phyloP scores from a whole-genome alignment of 2,113 vertebrate genomes.

The Myotis yumanensis region DNA sequence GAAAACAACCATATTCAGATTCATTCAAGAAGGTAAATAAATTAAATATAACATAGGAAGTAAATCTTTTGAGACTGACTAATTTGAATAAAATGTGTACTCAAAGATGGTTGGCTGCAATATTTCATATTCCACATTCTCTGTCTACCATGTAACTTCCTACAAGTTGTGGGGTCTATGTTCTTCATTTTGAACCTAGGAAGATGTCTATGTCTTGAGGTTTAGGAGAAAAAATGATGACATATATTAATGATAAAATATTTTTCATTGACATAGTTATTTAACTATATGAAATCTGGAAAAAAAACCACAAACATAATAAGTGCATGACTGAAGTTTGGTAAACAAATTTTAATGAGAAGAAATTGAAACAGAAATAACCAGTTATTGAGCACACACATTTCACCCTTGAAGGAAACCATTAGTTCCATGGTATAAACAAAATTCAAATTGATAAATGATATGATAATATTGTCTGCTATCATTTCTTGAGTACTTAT shows the following conservation, averaged over 20 bases:
- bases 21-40: slow-evolving; percentile 19
- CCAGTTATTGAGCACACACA: background rate
- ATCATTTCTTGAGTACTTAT: background rate
- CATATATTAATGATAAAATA: background rate
- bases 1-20: background rate
- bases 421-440: background rate
- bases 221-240: background rate
- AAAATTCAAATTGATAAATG: slow-evolving; percentile 21
- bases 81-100: slow-evolving; percentile 6
- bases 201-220: background rate
- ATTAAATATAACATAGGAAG: background rate
- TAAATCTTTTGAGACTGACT: background rate
- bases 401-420: background rate
- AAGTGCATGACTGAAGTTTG: background rate
- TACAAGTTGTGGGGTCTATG: background rate
- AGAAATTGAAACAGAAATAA: background rate
- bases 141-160: background rate
- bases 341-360: slow-evolving; percentile 15
- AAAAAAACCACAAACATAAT: background rate
- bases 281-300: background rate
- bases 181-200: background rate
- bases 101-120: background rate
- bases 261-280: slow-evolving; percentile 15
- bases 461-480: background rate
- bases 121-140: background rate